Evolutionary conservation across 92 coral and sea anemone species (phyloP), one percentile per base, ranked within the genome.

Genomic region (Phenganax stokvisi): DNA sequence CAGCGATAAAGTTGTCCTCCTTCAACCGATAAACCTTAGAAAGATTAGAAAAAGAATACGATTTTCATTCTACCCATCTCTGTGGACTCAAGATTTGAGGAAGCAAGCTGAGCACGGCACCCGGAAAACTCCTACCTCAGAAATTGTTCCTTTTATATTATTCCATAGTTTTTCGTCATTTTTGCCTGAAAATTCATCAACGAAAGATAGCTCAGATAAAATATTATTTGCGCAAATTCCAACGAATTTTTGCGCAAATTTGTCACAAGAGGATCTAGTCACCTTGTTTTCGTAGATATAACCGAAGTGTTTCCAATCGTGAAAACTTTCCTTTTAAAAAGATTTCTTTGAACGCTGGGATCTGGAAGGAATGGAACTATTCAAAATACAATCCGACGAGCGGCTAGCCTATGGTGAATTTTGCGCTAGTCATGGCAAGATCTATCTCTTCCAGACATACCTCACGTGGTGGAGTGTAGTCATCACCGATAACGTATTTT

Each of bases 381-480:
- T 37, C 1, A 4, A 37, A 37, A 37, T 37, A 37, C 47, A 37
- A 37, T 1, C 47, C 47, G 47, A 37, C 4, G 47, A 4, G 47
- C n/a, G n/a, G n/a, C n/a, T n/a, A n/a, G n/a, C n/a, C n/a, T n/a
- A n/a, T n/a, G n/a, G n/a, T n/a, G n/a, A 4, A 37, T 37, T 37
- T 37, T 37, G 47, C 47, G 47, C 47, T 37, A 4, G 3, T 37
- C 47, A 37, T 37, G 47, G 47, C 47, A 1, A 59, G 25, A 1
- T 59, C 6, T 72, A 37, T 1, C 9, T 44, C 69, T n/a, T 17
- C 73, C 54, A 44, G 6, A 64, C 72, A 9, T 87, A 93, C 98
- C 84, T 91, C 91, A 91, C 97, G 89, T 0, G 98, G 98, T 54
- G 92, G 98, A 2, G 97, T 91, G 76, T 93, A 93, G 10, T 87